Evolutionary conservation across 2,797 vertebrate species (phyloP), one percentile per base, ranked within the genome.

Genomic region (Bryconaethiops microstoma): DNA sequence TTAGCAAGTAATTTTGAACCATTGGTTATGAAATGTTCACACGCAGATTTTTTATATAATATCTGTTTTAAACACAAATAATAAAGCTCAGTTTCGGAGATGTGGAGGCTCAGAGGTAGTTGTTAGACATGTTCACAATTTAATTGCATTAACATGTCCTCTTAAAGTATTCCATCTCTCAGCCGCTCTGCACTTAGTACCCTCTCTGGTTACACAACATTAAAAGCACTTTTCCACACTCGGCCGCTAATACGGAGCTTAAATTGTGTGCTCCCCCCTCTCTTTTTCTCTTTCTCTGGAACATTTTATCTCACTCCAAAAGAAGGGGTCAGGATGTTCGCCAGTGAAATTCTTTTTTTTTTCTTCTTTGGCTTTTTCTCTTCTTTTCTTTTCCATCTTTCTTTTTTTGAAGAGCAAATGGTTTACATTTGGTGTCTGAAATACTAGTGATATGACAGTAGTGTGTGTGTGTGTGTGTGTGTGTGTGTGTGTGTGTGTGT

Each of bases 251-350:
- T 35, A 64, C 14, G 7, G 23, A 21, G 16, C 65, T 70, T 21
- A 64, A 64, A 64, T 29, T 21, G 19, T 71, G 8, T 71, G 25
- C 10, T 10, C 23, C 25, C 25, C 42, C 25, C 42, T 74, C 70
- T 62, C 7, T 7, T 39, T 69, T 55, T 63, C 64, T 55, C 64
- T 52, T 35, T 39, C 52, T 23, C 90, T 94, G 91, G 91, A 94
- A 92, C 90, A 86, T 84, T 93, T 92, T 92, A 92, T 90, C 89
- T 90, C 83, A 84, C 86, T 82, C 80, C 85, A 72, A 85, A 83
- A 89, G 82, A 84, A 71, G 67, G 23, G 70, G 81, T 81, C 86
- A 87, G 83, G 80, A 76, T 86, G 83, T 76, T 57, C 42, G 67
- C 64, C 29, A 68, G 73, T 60, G 29, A 76, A 86, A 83, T 85